These are phyloP conservation scores for Epicauta chinensis DNA, from an alignment of 1,140 invertebrate species.

Conservation along the genomic window DNA sequence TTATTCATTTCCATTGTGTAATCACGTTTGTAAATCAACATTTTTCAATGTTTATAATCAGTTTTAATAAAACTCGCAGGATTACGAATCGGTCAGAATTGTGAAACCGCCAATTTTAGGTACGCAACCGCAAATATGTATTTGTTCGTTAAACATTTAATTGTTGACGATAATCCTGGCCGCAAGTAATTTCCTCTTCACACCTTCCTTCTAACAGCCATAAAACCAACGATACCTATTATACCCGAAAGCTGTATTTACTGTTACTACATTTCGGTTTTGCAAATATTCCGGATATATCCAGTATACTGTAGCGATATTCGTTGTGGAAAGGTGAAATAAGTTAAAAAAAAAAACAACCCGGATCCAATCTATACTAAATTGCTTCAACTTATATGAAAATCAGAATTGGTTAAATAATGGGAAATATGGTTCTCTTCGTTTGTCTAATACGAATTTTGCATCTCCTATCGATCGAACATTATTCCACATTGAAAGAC, in stretches of 20 bases:
- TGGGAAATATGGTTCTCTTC: not conserved
- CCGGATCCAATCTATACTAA: not conserved
- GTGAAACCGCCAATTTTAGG: no score
- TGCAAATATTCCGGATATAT: no score
- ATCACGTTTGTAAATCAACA: no score
- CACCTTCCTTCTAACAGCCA: slow-evolving; percentile 19
- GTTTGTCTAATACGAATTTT: slow-evolving; percentile 4
- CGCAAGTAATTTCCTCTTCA: slow-evolving; percentile 23
- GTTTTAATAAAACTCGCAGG: no score
- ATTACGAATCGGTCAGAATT: no score
- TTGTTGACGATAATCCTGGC: slow-evolving; percentile 23
- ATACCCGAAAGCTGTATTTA: slow-evolving; percentile 12
- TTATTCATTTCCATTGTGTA: no score
- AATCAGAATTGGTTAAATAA: no score
- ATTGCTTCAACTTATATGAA: no score
- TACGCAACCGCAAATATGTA: no score
- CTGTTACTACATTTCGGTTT: no score
- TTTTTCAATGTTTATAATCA: no score
- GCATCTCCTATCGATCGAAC: slow-evolving; percentile 8
- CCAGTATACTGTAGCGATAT: slow-evolving; percentile 20
- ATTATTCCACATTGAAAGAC: slow-evolving; percentile 3
- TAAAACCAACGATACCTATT: slow-evolving; percentile 25
- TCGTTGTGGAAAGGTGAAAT: slow-evolving; percentile 19
- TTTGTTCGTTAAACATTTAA: slow-evolving; percentile 24
- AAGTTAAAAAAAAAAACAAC: slow-evolving; percentile 9